Base-by-base conservation (phyloP, 2,888 invertebrate species). In the Diaphora mendica region DNA sequence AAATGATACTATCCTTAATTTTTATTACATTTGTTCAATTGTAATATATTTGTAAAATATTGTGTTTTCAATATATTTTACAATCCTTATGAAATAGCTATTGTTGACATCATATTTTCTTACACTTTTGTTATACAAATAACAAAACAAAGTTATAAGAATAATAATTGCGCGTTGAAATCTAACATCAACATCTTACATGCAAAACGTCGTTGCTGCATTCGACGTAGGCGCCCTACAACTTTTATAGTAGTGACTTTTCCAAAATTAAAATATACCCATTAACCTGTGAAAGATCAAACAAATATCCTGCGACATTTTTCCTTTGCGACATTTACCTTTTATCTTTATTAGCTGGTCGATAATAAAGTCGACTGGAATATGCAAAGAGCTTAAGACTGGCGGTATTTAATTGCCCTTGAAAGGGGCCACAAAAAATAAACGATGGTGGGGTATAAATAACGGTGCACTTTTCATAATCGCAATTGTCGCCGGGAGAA, bases 381-480 rank as follows among this genome's bases (percentile, higher is more conserved):
- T 93, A 95, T 94, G 95, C 95, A 94, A 93, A 94, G 88, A 92
- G 92, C 88, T 92, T 70, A 94, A 95, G 95, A 94, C 94, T 93
- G 94, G 92, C 87, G 91, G 95, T 91, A 95, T 95, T 95, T 95
- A 95, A 95, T 95, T 95, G 95, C 94, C 95, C 95, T 95, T 95
- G 95, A 95, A 95, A 95, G 95, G 95, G 95, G 94, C 93, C 94
- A 92, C 94, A 95, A 95, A 95, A 95, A 95, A 95, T 93, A 93
- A 94, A 94, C 91, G 91, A 91, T 88, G 87, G 82, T 86, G 86
- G 91, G 93, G 88, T 91, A 95, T 95, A 95, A 95, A 95, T 95
- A 95, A 95, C 93, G 90, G 93, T 95, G 95, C 95, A 95, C 95
- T 95, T 95, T 95, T 95, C 95, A 95, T 95, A 95, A 95, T 95